Conservation (phyloP, 2,797 vertebrate genomes). For the Siniperca scherzeri region DNA sequence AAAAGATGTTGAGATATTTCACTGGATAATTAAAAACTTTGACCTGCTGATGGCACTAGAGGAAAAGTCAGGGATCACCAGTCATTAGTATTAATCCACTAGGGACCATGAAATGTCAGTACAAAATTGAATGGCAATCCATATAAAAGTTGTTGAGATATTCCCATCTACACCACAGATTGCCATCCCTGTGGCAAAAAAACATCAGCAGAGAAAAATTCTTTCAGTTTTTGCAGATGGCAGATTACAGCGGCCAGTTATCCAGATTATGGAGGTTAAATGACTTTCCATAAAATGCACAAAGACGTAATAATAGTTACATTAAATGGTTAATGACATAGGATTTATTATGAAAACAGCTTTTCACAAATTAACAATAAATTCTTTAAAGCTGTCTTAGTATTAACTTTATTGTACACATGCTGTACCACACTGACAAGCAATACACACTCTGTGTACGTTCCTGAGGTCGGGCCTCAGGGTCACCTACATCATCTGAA, state of each 20-base stretch:
- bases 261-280: conserved; percentile 32
- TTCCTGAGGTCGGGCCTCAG: conserved; percentile 1
- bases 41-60: neutral
- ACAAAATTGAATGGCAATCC: neutral
- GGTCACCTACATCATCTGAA: neutral
- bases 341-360: conserved; percentile 25
- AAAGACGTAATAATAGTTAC: conserved; percentile 2
- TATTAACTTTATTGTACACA: conserved; percentile 13
- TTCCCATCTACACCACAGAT: neutral
- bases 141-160: neutral
- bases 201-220: neutral
- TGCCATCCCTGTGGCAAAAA: neutral
- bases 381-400: neutral
- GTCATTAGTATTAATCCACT: neutral
- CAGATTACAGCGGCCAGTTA: conserved; percentile 3
- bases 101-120: neutral
- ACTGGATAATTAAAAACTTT: neutral
- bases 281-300: conserved; percentile 10
- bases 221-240: neutral
- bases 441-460: no score
- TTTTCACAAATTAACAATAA: conserved; percentile 4
- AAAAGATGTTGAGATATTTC: neutral
- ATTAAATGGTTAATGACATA: conserved; percentile 20
- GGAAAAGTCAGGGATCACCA: neutral
- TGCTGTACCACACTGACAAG: neutral